Base-by-base conservation (phyloP, 2,888 invertebrate species). In the Dermolepida albohirtum region DNA sequence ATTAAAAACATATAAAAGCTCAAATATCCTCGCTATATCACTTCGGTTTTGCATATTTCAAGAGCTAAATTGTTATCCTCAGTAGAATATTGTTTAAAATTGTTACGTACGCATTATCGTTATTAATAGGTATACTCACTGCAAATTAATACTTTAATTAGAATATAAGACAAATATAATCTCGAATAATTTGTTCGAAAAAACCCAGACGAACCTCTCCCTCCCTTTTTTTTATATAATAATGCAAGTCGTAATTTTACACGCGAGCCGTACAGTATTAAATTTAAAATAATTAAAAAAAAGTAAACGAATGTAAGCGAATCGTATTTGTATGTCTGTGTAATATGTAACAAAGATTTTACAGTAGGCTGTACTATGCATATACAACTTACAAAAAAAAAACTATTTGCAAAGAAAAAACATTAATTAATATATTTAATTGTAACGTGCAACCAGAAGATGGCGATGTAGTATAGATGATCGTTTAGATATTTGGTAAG, bases 311-410 rank as follows among this genome's bases (percentile, higher is more conserved):
- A 64, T 71, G 72, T 69, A 57, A 67, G 69, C 68, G 72, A 69
- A 59, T 59, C 59, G 59, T 59, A 59, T 44, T 27, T 59, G 59
- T 59, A 59, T 47, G 73, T 67, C 51, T 73, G 73, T 70, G 69
- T 71, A 41, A 39, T 29, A 76, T 74, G 75, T 76, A 75, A 75
- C 75, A 75, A 75, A 73, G 74, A 74, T 74, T 73, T 72, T 76
- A 59, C 70, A 72, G 74, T 76, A 76, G 74, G 74, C 76, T 76
- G 76, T 77, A 75, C 75, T 76, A 77, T 75, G 75, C 77, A 78
- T 78, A 74, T 75, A 75, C 76, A 78, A 77, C 78, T 79, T 78
- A 77, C 78, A 71, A 73, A 69, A 69, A 72, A 27, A 64, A 54
- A 67, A 66, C 66, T 70, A 70, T 71, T 59, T 70, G 73, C 73